Percentiles rank a stretch among this genome's conserved stretches.
These are phyloP conservation scores for Drosophila tripunctata DNA, from an alignment of 2,888 invertebrate species.

Conservation along the genomic window DNA sequence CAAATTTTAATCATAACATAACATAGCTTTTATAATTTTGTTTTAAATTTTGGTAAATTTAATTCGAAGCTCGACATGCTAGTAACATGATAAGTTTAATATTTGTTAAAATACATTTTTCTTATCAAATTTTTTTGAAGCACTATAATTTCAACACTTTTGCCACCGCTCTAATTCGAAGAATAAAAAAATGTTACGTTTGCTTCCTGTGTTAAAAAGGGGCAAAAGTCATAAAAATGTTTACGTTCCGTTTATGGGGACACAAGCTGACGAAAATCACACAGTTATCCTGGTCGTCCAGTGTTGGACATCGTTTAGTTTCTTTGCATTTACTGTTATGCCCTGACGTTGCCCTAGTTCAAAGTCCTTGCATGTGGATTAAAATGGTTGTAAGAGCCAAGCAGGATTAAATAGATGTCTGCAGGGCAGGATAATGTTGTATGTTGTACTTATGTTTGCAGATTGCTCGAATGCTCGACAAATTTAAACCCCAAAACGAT, in stretches of 20 bases:
- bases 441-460: neutral
- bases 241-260: slow-evolving; percentile 63
- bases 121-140: slow-evolving; percentile 7
- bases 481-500: slow-evolving; percentile 1
- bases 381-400: slow-evolving; percentile 16
- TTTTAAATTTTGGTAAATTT: no score
- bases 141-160: slow-evolving; percentile 20
- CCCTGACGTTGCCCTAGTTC: slow-evolving; percentile 33
- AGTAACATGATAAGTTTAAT: no score
- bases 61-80: no score
- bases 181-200: slow-evolving; percentile 14
- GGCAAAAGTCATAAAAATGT: slow-evolving; percentile 65
- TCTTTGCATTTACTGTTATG: slow-evolving; percentile 58
- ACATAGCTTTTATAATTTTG: no score
- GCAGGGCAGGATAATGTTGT: slow-evolving; percentile 11
- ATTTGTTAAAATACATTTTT: neutral
- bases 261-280: slow-evolving; percentile 69
- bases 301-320: slow-evolving; percentile 30
- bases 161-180: slow-evolving; percentile 10
- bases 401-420: slow-evolving; percentile 16
- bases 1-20: no score
- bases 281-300: slow-evolving; percentile 44
- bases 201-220: slow-evolving; percentile 36
- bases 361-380: slow-evolving; percentile 36
- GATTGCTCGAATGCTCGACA: neutral